Base-by-base conservation (phyloP, 2,888 invertebrate genomes). In the Tromatobia lineatoria region DNA sequence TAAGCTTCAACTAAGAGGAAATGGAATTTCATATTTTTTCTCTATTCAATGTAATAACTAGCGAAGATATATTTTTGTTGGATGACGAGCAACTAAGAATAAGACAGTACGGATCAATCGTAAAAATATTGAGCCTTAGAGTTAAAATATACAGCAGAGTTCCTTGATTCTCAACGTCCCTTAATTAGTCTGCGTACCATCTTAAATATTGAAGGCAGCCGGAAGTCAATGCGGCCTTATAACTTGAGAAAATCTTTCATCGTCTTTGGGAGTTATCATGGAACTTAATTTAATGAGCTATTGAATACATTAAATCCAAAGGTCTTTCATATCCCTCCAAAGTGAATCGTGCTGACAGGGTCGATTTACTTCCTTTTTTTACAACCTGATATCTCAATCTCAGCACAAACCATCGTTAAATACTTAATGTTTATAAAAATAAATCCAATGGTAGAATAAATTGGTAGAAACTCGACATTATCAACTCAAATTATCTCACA, bases 241-340 rank as follows among this genome's bases (percentile, higher is more conserved):
- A 20, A 54, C 20, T 54, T 20, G 23, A 8, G 54, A 23, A 23
- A 20, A 54, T 10, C 4, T 20, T 54, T 23, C 20, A 23, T 23
- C 54, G 54, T 54, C 54, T 47, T 47, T 54, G 54, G 54, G 23
- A 54, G 54, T 54, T 54, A 23, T 54, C 23, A 20, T 20, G 54
- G 23, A 20, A 54, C 54, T 54, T 18, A n/a, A n/a, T 50, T 54
- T 20, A 20, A 20, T 20, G 54, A 20, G 54, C 1, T 54, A 54
- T 54, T 23, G 54, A 54, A 54, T 11, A 20, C 18, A 54, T 54
- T 10, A 54, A 23, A 23, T 54, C 54, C 11, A 54, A 54, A 20
- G 11, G 23, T 18, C 18, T n/a, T 52, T 52, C 10, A 20, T 3
- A 20, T 54, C 52, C 23, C 10, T 45, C 45, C 15, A 7, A 10